Percentiles rank a stretch among this genome's conserved stretches.
Evolutionary conservation across 2,113 vertebrate species (phyloP).

Genomic region (Triplophysa dalaica): DNA sequence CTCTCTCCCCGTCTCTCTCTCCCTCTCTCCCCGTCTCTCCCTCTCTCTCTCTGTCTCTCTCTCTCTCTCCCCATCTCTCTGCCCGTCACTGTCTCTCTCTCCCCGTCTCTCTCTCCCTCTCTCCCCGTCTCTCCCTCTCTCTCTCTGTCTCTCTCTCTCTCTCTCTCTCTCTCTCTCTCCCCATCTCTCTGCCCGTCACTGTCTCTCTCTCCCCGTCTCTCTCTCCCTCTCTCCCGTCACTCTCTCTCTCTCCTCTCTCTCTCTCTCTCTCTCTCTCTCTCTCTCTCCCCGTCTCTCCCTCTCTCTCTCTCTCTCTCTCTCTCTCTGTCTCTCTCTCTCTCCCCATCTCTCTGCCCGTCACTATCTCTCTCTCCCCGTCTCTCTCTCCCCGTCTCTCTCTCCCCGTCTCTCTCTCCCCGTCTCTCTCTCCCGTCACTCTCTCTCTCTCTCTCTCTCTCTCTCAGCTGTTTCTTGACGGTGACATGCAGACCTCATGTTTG

Average conservation of each 20-base stretch:
- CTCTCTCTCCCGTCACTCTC: neutral
- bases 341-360: too few relatives aligned
- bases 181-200: neutral
- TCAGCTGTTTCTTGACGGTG: too few relatives aligned
- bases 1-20: too few relatives aligned
- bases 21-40: too few relatives aligned
- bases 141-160: too few relatives aligned
- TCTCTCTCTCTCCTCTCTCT: neutral
- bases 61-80: neutral
- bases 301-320: neutral
- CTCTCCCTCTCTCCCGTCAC: neutral
- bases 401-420: neutral
- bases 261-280: neutral
- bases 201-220: neutral
- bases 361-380: too few relatives aligned
- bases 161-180: too few relatives aligned
- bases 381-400: neutral
- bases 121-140: too few relatives aligned
- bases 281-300: neutral
- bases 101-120: too few relatives aligned
- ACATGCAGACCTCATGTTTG: too few relatives aligned
- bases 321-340: neutral
- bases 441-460: neutral
- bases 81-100: too few relatives aligned
- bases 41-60: too few relatives aligned